Base-by-base conservation (phyloP, 2,888 invertebrate species). In the Chaetoderma sp. region DNA sequence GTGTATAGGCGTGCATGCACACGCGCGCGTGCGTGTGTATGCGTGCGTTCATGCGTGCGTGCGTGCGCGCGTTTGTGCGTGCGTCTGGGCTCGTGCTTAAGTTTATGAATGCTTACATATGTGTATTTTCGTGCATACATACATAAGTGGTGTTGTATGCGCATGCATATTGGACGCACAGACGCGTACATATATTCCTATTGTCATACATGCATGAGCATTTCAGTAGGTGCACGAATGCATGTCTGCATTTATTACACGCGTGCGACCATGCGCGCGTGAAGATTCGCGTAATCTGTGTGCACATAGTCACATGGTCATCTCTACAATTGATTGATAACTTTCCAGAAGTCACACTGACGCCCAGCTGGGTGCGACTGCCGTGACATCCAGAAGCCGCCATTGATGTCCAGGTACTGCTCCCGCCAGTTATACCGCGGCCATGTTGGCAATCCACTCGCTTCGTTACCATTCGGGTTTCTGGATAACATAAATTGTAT, bases 401-500 rank as follows among this genome's bases (percentile, higher is more conserved):
- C 27, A 16, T 44, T 10, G 27, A 58, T 27, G 4, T 52, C 52
- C 52, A 58, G 28, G 16, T 58, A 58, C n/a, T n/a, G n/a, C 16
- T 58, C 58, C 3, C 42, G 27, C 58, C 44, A 39, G 44, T 39
- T 52, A 33, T 42, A 16, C 50, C 58, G 32, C 5, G 73, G 72
- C 73, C 73, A 74, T 10, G 55, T 39, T 8, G 70, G 63, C 28
- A 75, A 47, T 25, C 30, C 57, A 18, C 27, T 64, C 39, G 72
- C 47, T 27, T 33, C 56, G 18, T 47, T 32, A 21, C 66, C 67
- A 62, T 76, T 75, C 13, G 76, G 76, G 56, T 74, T 57, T 25
- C 76, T 76, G 69, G 5, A 66, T 64, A 8, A 28, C n/a, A n/a
- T n/a, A n/a, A n/a, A n/a, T n/a, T n/a, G n/a, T n/a, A n/a, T n/a